A percentile compares a stretch with the other conserved stretches of the same genome.
phyloP scores from a whole-genome alignment of 2,888 invertebrate genomes.

The Heliothis peltigera region DNA sequence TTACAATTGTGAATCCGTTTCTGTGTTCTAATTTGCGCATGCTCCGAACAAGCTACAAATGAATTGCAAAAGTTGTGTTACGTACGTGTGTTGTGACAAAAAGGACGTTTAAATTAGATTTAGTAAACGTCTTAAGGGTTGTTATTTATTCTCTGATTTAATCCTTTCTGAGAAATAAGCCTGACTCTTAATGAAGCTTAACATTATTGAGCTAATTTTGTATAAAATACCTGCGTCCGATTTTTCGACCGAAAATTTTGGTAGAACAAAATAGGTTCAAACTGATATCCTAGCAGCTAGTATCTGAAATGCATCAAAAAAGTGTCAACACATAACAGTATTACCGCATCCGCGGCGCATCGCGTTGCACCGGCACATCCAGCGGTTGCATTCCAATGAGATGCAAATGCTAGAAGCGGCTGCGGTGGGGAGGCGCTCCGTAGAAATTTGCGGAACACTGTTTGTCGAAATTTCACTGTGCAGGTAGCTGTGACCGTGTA shows the following conservation, averaged over 20 bases:
- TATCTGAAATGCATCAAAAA: neutral
- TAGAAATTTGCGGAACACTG: slow-evolving; percentile 64
- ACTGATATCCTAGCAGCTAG: neutral
- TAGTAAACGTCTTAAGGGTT: neutral
- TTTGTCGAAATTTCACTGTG: slow-evolving; percentile 63
- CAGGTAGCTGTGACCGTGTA: slow-evolving; percentile 54
- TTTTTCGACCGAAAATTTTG: no score
- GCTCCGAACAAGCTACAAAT: neutral
- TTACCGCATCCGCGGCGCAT: slow-evolving; percentile 62
- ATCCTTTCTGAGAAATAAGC: neutral
- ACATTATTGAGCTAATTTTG: neutral
- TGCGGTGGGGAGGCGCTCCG: slow-evolving; percentile 67
- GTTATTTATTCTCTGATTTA: slow-evolving; percentile 1
- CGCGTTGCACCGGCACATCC: slow-evolving; percentile 35
- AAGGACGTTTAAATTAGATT: neutral
- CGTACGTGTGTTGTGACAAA: neutral
- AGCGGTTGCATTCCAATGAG: slow-evolving; percentile 80
- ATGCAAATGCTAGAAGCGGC: slow-evolving; percentile 82
- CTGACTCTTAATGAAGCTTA: neutral
- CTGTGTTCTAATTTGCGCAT: slow-evolving; percentile 2
- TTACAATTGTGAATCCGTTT: slow-evolving; percentile 18
- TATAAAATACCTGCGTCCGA: neutral
- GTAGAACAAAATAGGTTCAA: no score
- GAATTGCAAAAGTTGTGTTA: slow-evolving; percentile 3
- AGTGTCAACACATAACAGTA: slow-evolving; percentile 2